Evolutionary conservation across 2,113 vertebrate species (phyloP).

Genomic region (Tetrao urogallus): DNA sequence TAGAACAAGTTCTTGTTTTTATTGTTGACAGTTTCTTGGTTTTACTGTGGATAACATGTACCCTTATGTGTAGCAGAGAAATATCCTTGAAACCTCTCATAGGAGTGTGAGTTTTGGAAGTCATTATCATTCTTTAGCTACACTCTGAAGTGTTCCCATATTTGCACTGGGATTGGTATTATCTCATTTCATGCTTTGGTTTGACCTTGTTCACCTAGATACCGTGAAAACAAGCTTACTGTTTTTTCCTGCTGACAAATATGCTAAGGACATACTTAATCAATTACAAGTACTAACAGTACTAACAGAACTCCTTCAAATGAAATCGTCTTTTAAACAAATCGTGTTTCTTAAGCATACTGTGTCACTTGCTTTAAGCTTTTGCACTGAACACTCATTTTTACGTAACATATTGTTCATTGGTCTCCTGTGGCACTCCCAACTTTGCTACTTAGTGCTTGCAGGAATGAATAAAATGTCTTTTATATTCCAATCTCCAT

Average conservation of each 20-base stretch:
- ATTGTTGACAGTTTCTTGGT: background rate
- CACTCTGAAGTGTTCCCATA: background rate
- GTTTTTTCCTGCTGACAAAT: slow-evolving; percentile 46
- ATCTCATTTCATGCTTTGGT: slow-evolving; percentile 33
- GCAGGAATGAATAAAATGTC: background rate
- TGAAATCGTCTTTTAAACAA: slow-evolving; percentile 7
- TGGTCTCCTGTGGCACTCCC: background rate
- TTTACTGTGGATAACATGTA: background rate
- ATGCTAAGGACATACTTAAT: slow-evolving; percentile 21
- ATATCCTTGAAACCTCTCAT: background rate
- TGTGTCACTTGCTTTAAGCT: background rate
- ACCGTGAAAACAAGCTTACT: slow-evolving; percentile 44
- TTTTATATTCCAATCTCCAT: background rate
- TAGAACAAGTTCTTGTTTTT: background rate
- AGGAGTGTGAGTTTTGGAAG: background rate
- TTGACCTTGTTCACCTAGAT: slow-evolving; percentile 63
- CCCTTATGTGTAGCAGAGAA: background rate
- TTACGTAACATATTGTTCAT: slow-evolving; percentile 34
- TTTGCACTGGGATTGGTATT: slow-evolving; percentile 35
- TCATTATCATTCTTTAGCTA: background rate
- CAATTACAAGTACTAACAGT: slow-evolving; percentile 6
- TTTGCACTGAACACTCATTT: slow-evolving; percentile 20
- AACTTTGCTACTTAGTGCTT: background rate
- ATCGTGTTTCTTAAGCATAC: background rate
- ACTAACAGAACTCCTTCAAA: slow-evolving; percentile 6